Evolutionary conservation across 2,113 vertebrate species (phyloP), one percentile per base, ranked within the genome.

Genomic region (Plestiodon gilberti): DNA sequence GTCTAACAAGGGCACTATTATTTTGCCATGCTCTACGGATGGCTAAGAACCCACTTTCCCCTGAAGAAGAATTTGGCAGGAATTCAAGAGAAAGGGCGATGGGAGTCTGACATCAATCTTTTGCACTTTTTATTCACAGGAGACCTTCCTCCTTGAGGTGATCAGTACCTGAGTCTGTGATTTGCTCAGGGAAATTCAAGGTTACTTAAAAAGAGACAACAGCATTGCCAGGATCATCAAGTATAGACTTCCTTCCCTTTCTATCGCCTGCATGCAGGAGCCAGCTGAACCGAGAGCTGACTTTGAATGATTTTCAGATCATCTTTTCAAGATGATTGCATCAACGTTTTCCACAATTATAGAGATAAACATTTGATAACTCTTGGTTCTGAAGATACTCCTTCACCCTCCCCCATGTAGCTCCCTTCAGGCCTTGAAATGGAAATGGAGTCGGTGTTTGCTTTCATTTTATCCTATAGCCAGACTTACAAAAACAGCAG

Each of bases 241-340:
- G 71, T 80, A 81, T 33, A 79, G 82, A 0, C 22, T 91, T 86
- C 70, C 3, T 89, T 81, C 86, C 23, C 76, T 0, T 84, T 84
- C 55, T 18, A 48, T 89, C 48, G 48, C 13, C 35, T 15, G 15
- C n/a, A n/a, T 6, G 0, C 64, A 84, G 11, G 64, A 59, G 80
- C 67, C 83, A 38, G 77, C 82, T 85, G 93, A 93, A 93, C 1
- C 78, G 87, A 91, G 82, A 70, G 90, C 28, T 90, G 33, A 76
- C 57, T 81, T 75, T 87, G 90, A 92, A 89, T 81, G 0, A 85
- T 90, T 93, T 90, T 84, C 87, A 85, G 55, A 91, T 90, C 23
- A 89, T 87, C 40, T 87, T 35, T 83, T 65, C 43, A 86, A 90
- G 71, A 85, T 84, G 84, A 14, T 13, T 3, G 57, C 4, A 8